Base-by-base conservation (phyloP, 1,140 invertebrate species). In the Ruditapes philippinarum region DNA sequence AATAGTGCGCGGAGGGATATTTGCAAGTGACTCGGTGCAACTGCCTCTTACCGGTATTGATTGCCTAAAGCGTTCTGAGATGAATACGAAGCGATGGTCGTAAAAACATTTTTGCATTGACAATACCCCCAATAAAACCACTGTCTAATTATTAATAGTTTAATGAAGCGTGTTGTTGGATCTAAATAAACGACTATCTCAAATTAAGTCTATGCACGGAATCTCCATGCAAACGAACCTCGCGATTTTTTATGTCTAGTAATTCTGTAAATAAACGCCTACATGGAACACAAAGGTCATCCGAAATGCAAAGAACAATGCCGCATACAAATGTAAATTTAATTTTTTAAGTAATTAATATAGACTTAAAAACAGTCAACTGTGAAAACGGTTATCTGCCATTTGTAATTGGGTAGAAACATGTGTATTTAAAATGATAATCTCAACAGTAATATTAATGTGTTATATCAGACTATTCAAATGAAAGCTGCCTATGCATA, bases 131-230 rank as follows among this genome's bases (percentile, higher is more conserved):
- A 79, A 88, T 79, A 79, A 88, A 88, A 88, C 74, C 28, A 68
- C 73, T 79, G 85, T 88, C 85, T 88, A 88, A 88, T 88, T 88
- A 88, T 88, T 88, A 88, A 80, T 79, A 79, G 76, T 78, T 76
- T 60, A 88, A 88, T 62, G 85, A 80, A 88, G 74, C 85, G 76
- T 88, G 60, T 22, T 9, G 28, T 49, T 25, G 45, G 45, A 49
- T 79, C 62, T 28, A 70, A 88, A 88, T 78, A 88, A 88, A 78
- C 73, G 51, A 25, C 19, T 17, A n/a, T 78, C 74, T 79, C 76
- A 88, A 88, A 88, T 88, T 88, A 80, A 70, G 40, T 78, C 70
- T 62, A 78, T 62, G 74, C 84, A 86, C 84, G 84, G 40, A 62
- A 86, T 78, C 40, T 57, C 31, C 36, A 11, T 36, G 49, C 45